phyloP scores from a whole-genome alignment of 1,140 invertebrate genomes.

The Lepidotrigona ventralis region DNA sequence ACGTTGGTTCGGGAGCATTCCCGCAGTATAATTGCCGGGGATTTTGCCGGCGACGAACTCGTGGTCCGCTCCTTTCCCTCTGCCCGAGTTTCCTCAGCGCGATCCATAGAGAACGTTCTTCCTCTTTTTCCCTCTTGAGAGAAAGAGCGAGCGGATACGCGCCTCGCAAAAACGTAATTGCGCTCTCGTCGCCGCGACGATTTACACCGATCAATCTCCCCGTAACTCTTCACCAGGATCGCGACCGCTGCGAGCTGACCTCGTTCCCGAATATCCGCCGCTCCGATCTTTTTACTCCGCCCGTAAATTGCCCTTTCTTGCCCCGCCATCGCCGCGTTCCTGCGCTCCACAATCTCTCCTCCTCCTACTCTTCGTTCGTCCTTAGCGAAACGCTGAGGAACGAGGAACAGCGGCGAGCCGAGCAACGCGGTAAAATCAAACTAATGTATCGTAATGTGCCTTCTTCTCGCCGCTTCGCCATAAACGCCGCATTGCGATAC shows the following conservation, averaged over 20 bases:
- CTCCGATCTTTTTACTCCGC: conserved; percentile 37
- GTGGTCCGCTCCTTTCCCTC: conserved; percentile 52
- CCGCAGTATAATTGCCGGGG: conserved; percentile 71
- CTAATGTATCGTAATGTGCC: too few relatives aligned
- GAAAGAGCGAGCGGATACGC: conserved; percentile 12
- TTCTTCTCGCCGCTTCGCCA: too few relatives aligned
- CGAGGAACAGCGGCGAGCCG: too few relatives aligned
- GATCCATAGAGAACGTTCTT: conserved; percentile 30
- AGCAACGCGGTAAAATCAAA: too few relatives aligned
- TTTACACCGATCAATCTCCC: conserved; percentile 53
- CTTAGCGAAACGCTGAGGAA: too few relatives aligned
- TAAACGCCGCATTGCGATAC: too few relatives aligned
- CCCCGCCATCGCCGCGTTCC: conserved; percentile 5
- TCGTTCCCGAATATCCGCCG: conserved; percentile 43
- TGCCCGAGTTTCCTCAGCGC: conserved; percentile 37
- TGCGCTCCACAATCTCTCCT: not conserved
- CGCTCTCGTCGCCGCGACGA: conserved; percentile 22
- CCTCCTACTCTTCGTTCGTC: not conserved
- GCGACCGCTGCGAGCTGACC: conserved; percentile 38
- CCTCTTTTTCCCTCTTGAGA: not conserved
- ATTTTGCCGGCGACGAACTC: conserved; percentile 75
- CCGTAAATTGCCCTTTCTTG: conserved; percentile 50
- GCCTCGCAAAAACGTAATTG: conserved; percentile 71
- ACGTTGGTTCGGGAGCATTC: conserved; percentile 56
- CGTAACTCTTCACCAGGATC: conserved; percentile 33